These are phyloP conservation scores for Monomorium pharaonis DNA, from an alignment of 1,140 invertebrate species.

Conservation along the genomic window DNA sequence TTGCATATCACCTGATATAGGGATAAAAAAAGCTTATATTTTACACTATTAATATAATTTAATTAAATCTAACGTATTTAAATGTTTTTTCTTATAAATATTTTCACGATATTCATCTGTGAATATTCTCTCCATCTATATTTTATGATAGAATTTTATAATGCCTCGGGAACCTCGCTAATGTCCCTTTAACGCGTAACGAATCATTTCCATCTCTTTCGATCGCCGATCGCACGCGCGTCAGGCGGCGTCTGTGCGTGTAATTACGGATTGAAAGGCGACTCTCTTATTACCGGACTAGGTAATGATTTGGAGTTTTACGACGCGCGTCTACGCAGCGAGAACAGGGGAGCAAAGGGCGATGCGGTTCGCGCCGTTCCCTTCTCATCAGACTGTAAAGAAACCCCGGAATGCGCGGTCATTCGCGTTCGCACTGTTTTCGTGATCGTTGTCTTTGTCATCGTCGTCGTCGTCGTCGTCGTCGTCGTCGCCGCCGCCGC, in stretches of 20 bases:
- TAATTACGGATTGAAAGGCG: conserved; percentile 14
- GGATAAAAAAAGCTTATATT: background rate
- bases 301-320: conserved; percentile 29
- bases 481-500: background rate
- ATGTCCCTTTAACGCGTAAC: background rate
- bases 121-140: too few relatives aligned
- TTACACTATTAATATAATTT: conserved; percentile 3
- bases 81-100: background rate
- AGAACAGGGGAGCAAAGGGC: background rate
- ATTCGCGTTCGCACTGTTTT: conserved; percentile 37
- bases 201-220: background rate
- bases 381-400: conserved; percentile 4
- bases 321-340: background rate
- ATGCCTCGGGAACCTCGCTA: background rate
- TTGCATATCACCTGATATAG: background rate
- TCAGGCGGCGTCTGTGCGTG: background rate
- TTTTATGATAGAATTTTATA: background rate
- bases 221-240: background rate
- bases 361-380: background rate
- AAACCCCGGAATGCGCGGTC: conserved; percentile 49
- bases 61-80: background rate
- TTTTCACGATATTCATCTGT: too few relatives aligned
- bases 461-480: conserved; percentile 51
- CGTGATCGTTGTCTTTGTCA: conserved; percentile 3
- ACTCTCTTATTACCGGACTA: conserved; percentile 31